Base-by-base conservation (phyloP, 2,888 invertebrate genomes). In the Pollenia griseotomentosa region DNA sequence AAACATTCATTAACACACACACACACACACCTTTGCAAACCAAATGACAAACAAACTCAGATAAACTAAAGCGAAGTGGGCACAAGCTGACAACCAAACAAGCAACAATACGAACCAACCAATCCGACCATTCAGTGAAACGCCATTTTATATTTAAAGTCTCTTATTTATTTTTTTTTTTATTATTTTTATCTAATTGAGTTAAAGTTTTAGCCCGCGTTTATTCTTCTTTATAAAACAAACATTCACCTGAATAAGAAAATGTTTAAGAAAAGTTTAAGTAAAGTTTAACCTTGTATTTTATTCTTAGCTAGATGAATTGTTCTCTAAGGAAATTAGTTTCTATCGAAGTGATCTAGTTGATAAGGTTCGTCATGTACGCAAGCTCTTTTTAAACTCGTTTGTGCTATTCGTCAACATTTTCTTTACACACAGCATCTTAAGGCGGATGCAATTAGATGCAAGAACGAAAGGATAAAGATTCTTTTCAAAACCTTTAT, bases 261-360 rank as follows among this genome's bases (percentile, higher is more conserved):
- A 61, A 66, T 51, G 14, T 55, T 63, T 73, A 78, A 70, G 61
- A 82, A 80, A 75, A 77, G 48, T 73, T 33, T 71, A 79, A 80
- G 78, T 71, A 80, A 80, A 55, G 66, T 86, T 78, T 81, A 77
- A 75, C 71, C n/a, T 86, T 33, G 33, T 2, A 0, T 33, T 81
- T 85, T 80, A 46, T 48, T 55, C 63, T 63, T 55, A 16, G n/a
- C 53, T 77, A 86, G 86, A 86, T 77, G 83, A 81, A 86, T 33
- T 77, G 77, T 77, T 80, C 86, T 83, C 86, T 81, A 83, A 86
- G 86, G 86, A 83, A 86, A 86, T 80, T 81, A 80, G 80, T 86
- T 86, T 86, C 83, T 81, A 83, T 86, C 77, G 80, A 83, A 77
- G 77, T 73, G 66, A 83, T 80, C 77, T 66, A 77, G 83, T 71